phyloP scores from a whole-genome alignment of 2,797 vertebrate species.

The Clarias platycephalus region DNA sequence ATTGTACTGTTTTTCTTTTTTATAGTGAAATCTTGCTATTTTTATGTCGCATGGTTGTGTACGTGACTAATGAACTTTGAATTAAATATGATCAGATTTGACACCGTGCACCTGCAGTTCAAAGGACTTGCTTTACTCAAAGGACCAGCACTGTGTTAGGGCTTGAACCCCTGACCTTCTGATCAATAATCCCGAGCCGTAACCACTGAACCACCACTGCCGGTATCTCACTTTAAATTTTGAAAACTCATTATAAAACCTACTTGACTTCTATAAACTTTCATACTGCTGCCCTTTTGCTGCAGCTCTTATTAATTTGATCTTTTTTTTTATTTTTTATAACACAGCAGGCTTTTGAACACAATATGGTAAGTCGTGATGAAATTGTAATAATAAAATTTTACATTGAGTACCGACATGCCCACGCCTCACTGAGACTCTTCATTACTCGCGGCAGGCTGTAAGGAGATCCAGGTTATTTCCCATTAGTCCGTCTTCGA shows the following conservation, averaged over 20 bases:
- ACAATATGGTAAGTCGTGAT: background rate
- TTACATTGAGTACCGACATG: background rate
- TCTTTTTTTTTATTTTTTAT: background rate
- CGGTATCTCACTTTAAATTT: background rate
- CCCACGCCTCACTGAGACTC: background rate
- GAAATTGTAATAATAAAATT: slow-evolving; percentile 6
- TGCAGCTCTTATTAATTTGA: background rate
- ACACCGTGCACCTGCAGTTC: too few relatives aligned
- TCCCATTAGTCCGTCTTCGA: slow-evolving; percentile 1
- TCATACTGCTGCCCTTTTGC: background rate
- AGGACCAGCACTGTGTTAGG: too few relatives aligned
- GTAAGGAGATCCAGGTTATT: background rate
- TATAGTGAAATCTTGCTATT: too few relatives aligned
- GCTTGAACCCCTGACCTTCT: too few relatives aligned
- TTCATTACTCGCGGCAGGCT: background rate
- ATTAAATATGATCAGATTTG: too few relatives aligned
- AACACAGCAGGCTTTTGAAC: background rate
- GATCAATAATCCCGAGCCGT: too few relatives aligned
- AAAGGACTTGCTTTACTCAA: too few relatives aligned
- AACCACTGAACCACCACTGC: too few relatives aligned
- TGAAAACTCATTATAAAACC: background rate
- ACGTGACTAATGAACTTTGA: too few relatives aligned
- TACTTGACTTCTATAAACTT: background rate
- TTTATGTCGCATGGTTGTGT: too few relatives aligned
- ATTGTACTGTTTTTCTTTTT: too few relatives aligned